Percentiles rank a stretch among this genome's conserved stretches.
Conservation (phyloP, 2,888 invertebrate species). For the Hoplodrina blanda region DNA sequence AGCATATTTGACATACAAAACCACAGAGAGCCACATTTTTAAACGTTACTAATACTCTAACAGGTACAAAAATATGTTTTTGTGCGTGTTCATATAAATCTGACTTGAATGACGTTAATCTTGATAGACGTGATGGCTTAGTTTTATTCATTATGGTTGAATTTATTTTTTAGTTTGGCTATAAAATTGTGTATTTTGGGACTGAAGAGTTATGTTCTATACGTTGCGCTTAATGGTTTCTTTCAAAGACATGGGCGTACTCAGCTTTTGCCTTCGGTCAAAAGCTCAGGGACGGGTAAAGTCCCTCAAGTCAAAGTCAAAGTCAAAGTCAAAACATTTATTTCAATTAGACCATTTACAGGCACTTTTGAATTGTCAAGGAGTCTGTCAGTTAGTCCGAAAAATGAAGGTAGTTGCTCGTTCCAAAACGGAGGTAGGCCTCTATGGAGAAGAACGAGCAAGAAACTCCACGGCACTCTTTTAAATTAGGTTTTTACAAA, state of each 20-base stretch:
- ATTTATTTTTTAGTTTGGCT: slow-evolving; percentile 57
- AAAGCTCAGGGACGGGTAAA: no score
- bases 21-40: slow-evolving; percentile 51
- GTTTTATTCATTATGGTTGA: slow-evolving; percentile 63
- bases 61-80: slow-evolving; percentile 67
- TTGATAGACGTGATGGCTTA: slow-evolving; percentile 66
- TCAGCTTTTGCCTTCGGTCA: no score
- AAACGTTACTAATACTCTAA: slow-evolving; percentile 60
- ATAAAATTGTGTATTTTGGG: slow-evolving; percentile 54
- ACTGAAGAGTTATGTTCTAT: slow-evolving; percentile 24
- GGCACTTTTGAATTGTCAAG: no score
- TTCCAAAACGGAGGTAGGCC: no score
- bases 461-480: no score
- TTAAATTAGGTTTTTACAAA: no score
- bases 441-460: no score
- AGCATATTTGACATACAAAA: slow-evolving; percentile 59
- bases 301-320: no score
- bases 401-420: no score
- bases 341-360: no score
- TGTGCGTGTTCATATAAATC: slow-evolving; percentile 66
- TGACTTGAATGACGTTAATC: slow-evolving; percentile 67
- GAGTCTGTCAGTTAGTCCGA: no score
- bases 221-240: slow-evolving; percentile 1
- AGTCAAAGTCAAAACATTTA: no score
- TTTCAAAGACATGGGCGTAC: not conserved